These are phyloP conservation scores for Aricia agestis DNA, from an alignment of 1,140 invertebrate species.

Conservation along the genomic window DNA sequence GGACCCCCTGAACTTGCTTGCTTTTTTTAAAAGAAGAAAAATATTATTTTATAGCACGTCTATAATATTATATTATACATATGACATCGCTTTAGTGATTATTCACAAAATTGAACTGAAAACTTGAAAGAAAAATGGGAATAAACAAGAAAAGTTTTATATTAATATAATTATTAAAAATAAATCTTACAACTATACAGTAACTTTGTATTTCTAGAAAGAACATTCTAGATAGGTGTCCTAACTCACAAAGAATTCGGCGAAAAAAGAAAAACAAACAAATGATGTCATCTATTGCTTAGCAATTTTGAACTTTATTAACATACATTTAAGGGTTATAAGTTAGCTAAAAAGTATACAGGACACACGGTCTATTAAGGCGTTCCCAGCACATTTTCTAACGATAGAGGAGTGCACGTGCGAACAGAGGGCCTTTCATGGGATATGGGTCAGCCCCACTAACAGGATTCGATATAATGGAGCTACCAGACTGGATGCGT, in stretches of 20 bases:
- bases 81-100: no score
- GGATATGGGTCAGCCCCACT: constrained; percentile 52
- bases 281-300: not conserved
- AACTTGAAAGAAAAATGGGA: no score
- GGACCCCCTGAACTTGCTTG: no score
- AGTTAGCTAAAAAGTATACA: constrained; percentile 6
- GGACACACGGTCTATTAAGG: constrained; percentile 23
- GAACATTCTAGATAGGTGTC: constrained; percentile 9
- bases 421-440: constrained; percentile 50
- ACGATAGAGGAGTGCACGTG: constrained; percentile 31
- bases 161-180: no score
- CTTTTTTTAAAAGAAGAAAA: no score
- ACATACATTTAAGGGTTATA: not conserved
- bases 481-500: not conserved
- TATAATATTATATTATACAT: no score
- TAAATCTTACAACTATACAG: no score
- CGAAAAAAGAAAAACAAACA: not conserved
- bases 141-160: no score
- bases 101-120: no score
- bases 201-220: no score
- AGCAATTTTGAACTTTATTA: not conserved
- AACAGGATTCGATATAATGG: not conserved
- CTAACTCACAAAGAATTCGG: constrained; percentile 10
- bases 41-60: no score
- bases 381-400: constrained; percentile 21